Base-by-base conservation (phyloP, 2,888 invertebrate genomes). In the Patella ulyssiponensis region DNA sequence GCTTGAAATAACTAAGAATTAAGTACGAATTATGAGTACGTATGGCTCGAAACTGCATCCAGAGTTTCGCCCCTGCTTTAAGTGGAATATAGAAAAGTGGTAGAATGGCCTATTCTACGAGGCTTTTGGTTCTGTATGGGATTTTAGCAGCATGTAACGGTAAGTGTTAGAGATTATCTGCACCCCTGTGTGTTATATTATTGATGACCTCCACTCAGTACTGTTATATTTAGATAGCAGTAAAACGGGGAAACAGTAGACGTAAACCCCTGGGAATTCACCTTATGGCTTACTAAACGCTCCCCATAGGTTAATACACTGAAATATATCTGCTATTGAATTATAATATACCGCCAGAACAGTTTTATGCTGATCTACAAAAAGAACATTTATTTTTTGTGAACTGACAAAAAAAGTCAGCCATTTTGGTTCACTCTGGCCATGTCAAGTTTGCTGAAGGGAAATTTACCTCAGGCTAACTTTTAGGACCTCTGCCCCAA, bases 81-180 rank as follows among this genome's bases (percentile, higher is more conserved):
- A 64, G 64, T 64, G 64, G 64, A 23, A 64, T 64, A 64, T 64
- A 64, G 23, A 23, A 23, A 64, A 64, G 20, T 64, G 20, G 64
- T 64, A 64, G 64, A 64, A 64, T 64, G 64, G 64, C 20, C 23
- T 23, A 64, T 64, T 64, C 64, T 64, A 74, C 72, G 54, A 71
- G 74, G 64, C 44, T 78, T 71, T 56, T 78, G 33, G 71, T 71
- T 58, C 73, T 77, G 17, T 58, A 71, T 52, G 76, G 80, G 77
- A 79, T 80, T 77, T 73, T 80, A 75, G 75, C 74, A 69, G 58
- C 75, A 73, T 75, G 78, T 80, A 71, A 77, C 77, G 80, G 80
- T 80, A 77, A 75, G 80, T 75, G 72, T 54, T 74, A 73, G 69
- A 69, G 69, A 73, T 77, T 73, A 44, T 73, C 53, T 51, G 54